Evolutionary conservation across 2,888 invertebrate genomes (phyloP).

Genomic region (Penaeus monodon): DNA sequence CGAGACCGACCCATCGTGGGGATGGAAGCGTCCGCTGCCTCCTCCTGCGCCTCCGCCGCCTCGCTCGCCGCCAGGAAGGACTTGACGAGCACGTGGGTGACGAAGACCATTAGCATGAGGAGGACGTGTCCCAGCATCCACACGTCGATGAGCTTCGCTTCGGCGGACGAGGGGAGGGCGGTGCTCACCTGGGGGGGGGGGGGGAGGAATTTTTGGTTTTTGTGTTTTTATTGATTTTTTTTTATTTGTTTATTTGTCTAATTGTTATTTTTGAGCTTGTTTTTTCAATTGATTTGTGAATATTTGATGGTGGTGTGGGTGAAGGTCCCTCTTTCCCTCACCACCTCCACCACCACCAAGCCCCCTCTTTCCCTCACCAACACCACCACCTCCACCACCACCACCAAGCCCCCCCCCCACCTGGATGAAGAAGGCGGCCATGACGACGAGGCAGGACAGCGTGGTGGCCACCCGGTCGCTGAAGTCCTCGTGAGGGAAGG

Average conservation of each 20-base stretch:
- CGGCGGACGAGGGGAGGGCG: slow-evolving; percentile 48
- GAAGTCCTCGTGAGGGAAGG: slow-evolving; percentile 48
- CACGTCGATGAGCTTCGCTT: slow-evolving; percentile 52
- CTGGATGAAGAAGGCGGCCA: slow-evolving; percentile 45
- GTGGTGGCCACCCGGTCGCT: slow-evolving; percentile 46
- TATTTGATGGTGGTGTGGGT: no score
- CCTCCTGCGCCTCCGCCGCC: not conserved
- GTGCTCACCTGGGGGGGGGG: slow-evolving; percentile 34
- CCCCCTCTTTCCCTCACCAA: not conserved
- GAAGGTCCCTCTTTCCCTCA: no score
- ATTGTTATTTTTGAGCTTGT: no score
- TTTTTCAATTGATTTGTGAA: no score
- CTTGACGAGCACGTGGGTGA: slow-evolving; percentile 36
- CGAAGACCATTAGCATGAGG: slow-evolving; percentile 34
- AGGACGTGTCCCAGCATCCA: slow-evolving; percentile 54
- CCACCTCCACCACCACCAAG: not conserved
- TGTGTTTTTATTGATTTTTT: no score
- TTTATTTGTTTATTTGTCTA: no score
- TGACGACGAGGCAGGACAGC: slow-evolving; percentile 59
- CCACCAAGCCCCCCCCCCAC: not conserved
- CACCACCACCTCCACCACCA: not conserved
- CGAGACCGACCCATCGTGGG: no score
- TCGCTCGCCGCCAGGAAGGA: not conserved
- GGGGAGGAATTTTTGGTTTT: not conserved
- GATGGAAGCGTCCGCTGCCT: no score